Evolutionary conservation across 2,797 vertebrate genomes (phyloP).

Genomic region (Urosaurus nigricauda): DNA sequence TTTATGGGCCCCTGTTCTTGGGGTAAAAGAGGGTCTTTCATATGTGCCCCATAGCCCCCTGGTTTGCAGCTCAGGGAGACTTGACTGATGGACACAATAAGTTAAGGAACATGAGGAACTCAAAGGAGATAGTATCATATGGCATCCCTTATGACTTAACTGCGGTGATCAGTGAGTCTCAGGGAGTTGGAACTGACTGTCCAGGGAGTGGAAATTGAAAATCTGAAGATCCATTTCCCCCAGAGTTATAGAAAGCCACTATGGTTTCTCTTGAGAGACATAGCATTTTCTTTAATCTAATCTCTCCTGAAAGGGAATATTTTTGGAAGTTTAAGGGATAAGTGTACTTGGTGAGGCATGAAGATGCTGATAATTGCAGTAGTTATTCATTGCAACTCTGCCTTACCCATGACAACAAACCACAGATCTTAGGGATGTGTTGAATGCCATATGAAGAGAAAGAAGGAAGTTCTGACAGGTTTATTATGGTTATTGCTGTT

Average conservation of each 20-base stretch:
- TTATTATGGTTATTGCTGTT: constrained; percentile 53
- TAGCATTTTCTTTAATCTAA: constrained; percentile 24
- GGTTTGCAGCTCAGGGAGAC: too few species aligned
- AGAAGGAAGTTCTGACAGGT: constrained; percentile 51
- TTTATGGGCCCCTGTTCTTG: too few species aligned
- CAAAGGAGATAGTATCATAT: too few species aligned
- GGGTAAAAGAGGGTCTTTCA: too few species aligned
- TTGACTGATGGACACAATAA: too few species aligned
- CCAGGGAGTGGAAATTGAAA: background rate
- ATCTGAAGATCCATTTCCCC: background rate
- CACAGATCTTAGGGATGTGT: constrained; percentile 27
- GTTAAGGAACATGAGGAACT: too few species aligned
- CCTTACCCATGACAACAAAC: constrained; percentile 24
- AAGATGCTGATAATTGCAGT: constrained; percentile 45
- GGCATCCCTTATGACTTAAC: too few species aligned
- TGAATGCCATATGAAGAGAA: constrained; percentile 38
- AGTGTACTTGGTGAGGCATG: constrained; percentile 25
- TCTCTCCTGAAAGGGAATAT: background rate
- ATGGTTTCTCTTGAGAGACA: constrained; percentile 18
- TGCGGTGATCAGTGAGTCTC: too few species aligned
- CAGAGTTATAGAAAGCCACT: background rate
- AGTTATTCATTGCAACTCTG: constrained; percentile 44
- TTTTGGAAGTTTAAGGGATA: constrained; percentile 23
- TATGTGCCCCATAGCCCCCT: too few species aligned
- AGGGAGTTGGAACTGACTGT: too few species aligned